A percentile compares a stretch with the other conserved stretches of the same genome.
Evolutionary conservation across 2,113 vertebrate genomes (phyloP).

Genomic region (Castor canadensis): DNA sequence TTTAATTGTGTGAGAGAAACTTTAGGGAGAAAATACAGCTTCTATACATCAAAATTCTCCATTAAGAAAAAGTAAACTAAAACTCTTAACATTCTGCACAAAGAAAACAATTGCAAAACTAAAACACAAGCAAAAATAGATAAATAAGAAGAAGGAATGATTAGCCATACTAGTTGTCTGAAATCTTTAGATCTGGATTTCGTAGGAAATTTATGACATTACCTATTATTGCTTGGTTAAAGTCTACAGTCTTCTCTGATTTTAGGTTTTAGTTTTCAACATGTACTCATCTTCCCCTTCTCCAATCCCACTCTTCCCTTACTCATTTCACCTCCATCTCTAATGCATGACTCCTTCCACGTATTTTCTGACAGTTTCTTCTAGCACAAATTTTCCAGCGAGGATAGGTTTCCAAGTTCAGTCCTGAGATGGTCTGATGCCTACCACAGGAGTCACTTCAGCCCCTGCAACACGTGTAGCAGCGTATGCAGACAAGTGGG

Average conservation of each 20-base stretch:
- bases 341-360: background rate
- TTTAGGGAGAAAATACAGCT: slow-evolving; percentile 4
- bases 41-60: background rate
- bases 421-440: background rate
- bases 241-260: background rate
- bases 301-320: background rate
- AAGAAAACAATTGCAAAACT: background rate
- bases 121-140: background rate
- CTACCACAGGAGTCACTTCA: background rate
- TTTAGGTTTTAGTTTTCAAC: background rate
- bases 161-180: background rate
- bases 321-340: background rate
- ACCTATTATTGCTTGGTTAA: background rate
- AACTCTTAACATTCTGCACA: background rate
- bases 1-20: background rate
- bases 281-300: background rate
- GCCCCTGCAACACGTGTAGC: background rate
- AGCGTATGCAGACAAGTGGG: background rate
- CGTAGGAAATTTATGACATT: background rate
- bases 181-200: background rate
- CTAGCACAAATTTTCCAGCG: background rate
- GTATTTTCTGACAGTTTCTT: background rate
- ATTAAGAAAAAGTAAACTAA: background rate
- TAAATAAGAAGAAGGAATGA: background rate
- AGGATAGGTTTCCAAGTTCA: background rate